These are phyloP conservation scores for Hipposideros larvatus DNA, from an alignment of 2,797 vertebrate species.

Conservation along the genomic window DNA sequence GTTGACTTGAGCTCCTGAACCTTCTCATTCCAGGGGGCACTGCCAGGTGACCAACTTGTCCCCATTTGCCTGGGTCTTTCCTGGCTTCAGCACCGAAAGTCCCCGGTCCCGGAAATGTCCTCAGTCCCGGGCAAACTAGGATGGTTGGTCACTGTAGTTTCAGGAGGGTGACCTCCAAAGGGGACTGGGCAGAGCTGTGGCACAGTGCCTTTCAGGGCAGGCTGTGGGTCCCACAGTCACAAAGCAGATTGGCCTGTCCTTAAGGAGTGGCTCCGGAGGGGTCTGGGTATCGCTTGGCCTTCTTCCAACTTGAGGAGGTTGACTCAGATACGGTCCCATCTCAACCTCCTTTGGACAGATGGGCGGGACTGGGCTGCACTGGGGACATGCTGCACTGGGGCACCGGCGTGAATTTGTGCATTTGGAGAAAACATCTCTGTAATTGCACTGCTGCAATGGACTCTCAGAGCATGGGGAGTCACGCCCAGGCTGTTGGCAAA, in stretches of 20 bases:
- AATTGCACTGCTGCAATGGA: neutral
- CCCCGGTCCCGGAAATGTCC: neutral
- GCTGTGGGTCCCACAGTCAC: neutral
- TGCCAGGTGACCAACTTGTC: neutral
- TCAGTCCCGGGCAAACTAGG: neutral
- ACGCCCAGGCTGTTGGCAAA: neutral
- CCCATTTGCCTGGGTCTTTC: neutral
- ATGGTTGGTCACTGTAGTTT: neutral
- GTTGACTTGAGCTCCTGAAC: neutral
- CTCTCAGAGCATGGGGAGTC: fast-evolving
- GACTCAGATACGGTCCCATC: neutral
- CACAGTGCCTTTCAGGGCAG: neutral
- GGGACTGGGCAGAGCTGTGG: neutral
- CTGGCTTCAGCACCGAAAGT: neutral
- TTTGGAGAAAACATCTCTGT: neutral
- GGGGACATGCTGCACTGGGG: no score
- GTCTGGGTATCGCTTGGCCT: neutral
- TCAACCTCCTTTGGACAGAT: neutral
- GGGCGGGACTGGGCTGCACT: neutral
- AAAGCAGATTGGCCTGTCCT: neutral
- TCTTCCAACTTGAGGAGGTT: neutral
- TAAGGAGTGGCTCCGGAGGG: neutral
- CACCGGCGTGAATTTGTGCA: fast-evolving
- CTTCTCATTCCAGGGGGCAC: neutral
- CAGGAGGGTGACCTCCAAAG: neutral